Base-by-base conservation (phyloP, 1,140 invertebrate genomes). In the Scaptomyza pallida region DNA sequence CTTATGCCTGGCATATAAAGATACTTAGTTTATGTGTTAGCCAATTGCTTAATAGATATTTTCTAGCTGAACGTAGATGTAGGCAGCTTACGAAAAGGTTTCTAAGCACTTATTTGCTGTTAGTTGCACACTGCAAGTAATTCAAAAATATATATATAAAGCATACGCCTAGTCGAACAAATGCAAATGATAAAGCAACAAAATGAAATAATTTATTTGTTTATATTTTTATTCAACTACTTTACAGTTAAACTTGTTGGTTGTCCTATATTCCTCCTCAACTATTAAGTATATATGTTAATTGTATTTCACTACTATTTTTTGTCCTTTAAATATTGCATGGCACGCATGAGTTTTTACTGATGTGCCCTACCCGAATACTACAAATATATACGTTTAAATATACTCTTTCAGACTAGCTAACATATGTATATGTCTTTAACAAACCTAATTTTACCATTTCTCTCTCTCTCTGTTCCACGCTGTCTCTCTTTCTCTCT, bases 401-500 rank as follows among this genome's bases (percentile, higher is more conserved):
- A 17, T 17, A 26, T 50, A 30, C 15, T n/a, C 12, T 37, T 17
- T 13, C n/a, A 19, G 55, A 45, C 41, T 35, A 50, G 15, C 40
- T 40, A 40, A 40, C 35, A 19, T 55, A 13, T 56, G 16, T 71
- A 44, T 60, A 15, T 70, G 35, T 70, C 55, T 64, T 17, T 57
- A 33, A 55, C 59, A 67, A 43, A 61, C 60, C 37, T 23, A 48
- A 45, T 68, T 16, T 37, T 37, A 9, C 13, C 13, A n/a, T 70
- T 4, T 61, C 44, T 52, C 12, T 54, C 17, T 69, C n/a, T 73
- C 19, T 55, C 48, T 60, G 4, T 26, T 50, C 47, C 52, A 50
- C 54, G 72, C 52, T 67, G 0, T 69, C 21, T 74, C 56, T 64
- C 16, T 61, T 47, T 47, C 30, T 78, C 16, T 76, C 21, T 85